phyloP scores from a whole-genome alignment of 2,888 invertebrate species.

The Caenorhabditis afra region DNA sequence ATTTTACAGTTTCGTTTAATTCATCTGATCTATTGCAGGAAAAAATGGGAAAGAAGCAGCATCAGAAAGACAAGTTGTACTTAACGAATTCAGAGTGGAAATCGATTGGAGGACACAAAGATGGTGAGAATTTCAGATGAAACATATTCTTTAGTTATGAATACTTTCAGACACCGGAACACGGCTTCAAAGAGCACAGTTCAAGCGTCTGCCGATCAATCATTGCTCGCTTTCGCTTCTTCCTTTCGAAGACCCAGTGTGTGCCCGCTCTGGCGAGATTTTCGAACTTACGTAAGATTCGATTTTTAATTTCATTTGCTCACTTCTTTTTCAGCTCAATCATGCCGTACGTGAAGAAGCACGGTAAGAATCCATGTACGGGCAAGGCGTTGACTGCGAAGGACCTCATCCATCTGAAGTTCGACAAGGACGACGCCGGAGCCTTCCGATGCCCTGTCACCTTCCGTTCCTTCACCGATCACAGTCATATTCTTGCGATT shows the following conservation, averaged over 20 bases:
- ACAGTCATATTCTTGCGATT: conserved; percentile 93
- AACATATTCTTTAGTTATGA: not conserved
- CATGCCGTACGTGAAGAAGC: conserved; percentile 84
- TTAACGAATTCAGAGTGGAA: conserved; percentile 80
- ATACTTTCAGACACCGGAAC: conserved; percentile 73
- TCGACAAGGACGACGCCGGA: conserved; percentile 88
- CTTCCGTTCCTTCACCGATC: conserved; percentile 88
- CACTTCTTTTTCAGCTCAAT: conserved; percentile 69
- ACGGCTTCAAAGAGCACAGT: conserved; percentile 83
- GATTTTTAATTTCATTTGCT: not conserved
- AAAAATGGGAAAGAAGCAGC: conserved; percentile 80
- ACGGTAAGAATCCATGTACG: conserved; percentile 93
- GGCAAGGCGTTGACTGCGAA: conserved; percentile 91
- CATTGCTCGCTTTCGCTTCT: conserved; percentile 88
- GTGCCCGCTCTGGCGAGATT: conserved; percentile 91
- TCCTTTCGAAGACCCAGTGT: conserved; percentile 93
- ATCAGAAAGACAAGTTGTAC: conserved; percentile 79
- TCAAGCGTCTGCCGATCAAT: conserved; percentile 90
- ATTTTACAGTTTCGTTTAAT: too few species aligned
- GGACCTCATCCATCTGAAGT: conserved; percentile 89
- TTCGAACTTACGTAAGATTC: conserved; percentile 87
- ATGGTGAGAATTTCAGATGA: conserved; percentile 62
- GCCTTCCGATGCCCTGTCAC: conserved; percentile 80
- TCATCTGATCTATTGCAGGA: too few species aligned
- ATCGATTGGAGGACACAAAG: conserved; percentile 79